phyloP scores from a whole-genome alignment of 2,797 vertebrate genomes.

The Nyctibius grandis region DNA sequence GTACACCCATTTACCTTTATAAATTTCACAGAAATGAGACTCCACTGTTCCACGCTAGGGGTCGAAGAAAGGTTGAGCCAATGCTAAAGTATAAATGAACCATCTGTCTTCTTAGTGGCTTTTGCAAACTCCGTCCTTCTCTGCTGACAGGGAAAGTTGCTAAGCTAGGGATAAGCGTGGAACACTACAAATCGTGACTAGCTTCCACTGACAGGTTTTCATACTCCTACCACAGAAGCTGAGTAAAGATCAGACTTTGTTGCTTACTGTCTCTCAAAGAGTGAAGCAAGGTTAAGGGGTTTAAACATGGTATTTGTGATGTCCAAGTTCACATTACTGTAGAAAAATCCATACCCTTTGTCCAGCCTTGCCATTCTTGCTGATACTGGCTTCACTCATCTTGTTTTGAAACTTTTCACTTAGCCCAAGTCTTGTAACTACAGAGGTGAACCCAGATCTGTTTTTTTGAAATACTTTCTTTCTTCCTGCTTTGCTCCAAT shows the following conservation, averaged over 20 bases:
- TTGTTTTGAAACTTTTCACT: background rate
- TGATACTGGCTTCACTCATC: background rate
- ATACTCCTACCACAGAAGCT: background rate
- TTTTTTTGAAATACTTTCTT: background rate
- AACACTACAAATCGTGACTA: background rate
- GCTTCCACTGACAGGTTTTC: background rate
- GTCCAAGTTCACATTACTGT: background rate
- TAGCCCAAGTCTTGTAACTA: background rate
- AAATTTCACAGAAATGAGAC: background rate
- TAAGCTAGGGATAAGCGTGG: background rate
- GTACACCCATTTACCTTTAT: background rate
- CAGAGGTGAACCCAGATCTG: background rate
- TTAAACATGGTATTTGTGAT: background rate
- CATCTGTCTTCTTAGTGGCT: background rate
- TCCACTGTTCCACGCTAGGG: background rate
- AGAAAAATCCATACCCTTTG: background rate
- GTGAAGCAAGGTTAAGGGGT: background rate
- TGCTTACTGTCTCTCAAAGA: background rate
- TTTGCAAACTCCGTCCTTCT: background rate
- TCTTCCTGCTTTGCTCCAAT: background rate
- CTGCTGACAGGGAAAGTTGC: background rate
- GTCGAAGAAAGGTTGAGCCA: background rate
- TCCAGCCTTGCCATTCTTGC: background rate
- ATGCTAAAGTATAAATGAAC: background rate
- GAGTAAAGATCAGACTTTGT: background rate